Percentiles rank a stretch among this genome's conserved stretches.
These are phyloP conservation scores for Scaptodrosophila latifasciaeformis DNA, from an alignment of 2,888 invertebrate species.

Conservation along the genomic window DNA sequence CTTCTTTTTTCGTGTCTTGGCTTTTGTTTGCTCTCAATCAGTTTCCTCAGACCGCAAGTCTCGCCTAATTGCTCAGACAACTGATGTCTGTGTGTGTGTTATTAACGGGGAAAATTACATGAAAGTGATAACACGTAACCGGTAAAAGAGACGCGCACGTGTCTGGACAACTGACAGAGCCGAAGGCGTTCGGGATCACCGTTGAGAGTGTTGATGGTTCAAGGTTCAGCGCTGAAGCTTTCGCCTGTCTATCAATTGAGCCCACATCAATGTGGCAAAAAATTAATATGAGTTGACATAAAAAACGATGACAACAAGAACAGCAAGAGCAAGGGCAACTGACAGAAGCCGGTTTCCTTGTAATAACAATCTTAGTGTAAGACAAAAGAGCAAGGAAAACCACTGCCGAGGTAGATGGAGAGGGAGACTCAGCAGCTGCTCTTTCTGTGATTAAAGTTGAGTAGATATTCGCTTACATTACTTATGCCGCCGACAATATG, in stretches of 20 bases:
- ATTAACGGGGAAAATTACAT: conserved; percentile 58
- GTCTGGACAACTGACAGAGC: conserved; percentile 40
- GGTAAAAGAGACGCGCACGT: conserved; percentile 37
- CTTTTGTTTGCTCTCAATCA: too few relatives aligned
- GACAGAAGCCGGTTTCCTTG: too few relatives aligned
- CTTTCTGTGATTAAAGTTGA: conserved; percentile 1
- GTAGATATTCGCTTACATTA: conserved; percentile 5
- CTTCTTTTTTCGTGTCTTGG: too few relatives aligned
- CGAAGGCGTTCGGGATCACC: not conserved
- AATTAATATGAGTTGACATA: not conserved
- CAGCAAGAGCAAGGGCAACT: not conserved
- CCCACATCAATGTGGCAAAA: not conserved
- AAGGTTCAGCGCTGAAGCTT: too few relatives aligned
- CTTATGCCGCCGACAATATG: conserved; percentile 4
- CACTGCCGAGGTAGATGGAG: too few relatives aligned
- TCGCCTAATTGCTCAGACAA: conserved; percentile 46
- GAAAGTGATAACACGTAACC: conserved; percentile 50
- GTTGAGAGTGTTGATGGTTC: not conserved
- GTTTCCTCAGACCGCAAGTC: too few relatives aligned
- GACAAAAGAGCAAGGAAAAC: too few relatives aligned
- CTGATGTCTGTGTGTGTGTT: conserved; percentile 45
- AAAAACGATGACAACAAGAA: not conserved
- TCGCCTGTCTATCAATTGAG: conserved; percentile 27
- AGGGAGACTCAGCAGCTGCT: too few relatives aligned
- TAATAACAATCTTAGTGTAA: too few relatives aligned